These are phyloP conservation scores for Oxyruncus cristatus DNA, from an alignment of 2,113 vertebrate species.

Conservation along the genomic window DNA sequence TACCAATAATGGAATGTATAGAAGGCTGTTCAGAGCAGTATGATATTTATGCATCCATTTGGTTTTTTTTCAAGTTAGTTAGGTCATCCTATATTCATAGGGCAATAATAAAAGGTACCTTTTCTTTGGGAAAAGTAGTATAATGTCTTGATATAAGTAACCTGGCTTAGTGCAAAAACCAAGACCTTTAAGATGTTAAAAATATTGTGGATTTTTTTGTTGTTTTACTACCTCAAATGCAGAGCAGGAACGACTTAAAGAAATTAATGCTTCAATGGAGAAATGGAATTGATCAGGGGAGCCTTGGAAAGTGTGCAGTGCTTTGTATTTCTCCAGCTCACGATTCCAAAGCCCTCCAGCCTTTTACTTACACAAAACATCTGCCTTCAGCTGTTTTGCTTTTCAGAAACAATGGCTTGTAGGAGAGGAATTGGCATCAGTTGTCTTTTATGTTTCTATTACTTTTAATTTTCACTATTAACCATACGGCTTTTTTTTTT, in stretches of 20 bases:
- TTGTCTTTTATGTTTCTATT: background rate
- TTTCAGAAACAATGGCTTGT: background rate
- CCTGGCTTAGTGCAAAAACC: background rate
- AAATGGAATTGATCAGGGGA: background rate
- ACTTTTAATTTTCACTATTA: constrained; percentile 1
- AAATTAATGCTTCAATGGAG: background rate
- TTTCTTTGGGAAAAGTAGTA: background rate
- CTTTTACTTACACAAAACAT: constrained; percentile 5
- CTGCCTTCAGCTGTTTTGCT: constrained; percentile 4
- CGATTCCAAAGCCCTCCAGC: background rate
- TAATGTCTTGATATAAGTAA: background rate
- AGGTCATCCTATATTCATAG: background rate
- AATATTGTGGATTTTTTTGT: background rate
- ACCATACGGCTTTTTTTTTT: background rate
- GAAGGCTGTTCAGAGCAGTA: background rate
- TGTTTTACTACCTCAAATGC: background rate
- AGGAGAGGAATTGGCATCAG: background rate
- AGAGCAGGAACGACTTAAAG: background rate
- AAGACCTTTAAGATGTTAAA: background rate
- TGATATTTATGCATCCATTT: background rate
- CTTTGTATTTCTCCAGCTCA: background rate
- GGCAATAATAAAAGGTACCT: background rate
- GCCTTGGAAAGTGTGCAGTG: background rate
- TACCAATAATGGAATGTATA: background rate
- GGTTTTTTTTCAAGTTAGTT: background rate